Evolutionary conservation across 2,888 invertebrate species (phyloP), one percentile per base, ranked within the genome.

Genomic region (Cremastinae sp.): DNA sequence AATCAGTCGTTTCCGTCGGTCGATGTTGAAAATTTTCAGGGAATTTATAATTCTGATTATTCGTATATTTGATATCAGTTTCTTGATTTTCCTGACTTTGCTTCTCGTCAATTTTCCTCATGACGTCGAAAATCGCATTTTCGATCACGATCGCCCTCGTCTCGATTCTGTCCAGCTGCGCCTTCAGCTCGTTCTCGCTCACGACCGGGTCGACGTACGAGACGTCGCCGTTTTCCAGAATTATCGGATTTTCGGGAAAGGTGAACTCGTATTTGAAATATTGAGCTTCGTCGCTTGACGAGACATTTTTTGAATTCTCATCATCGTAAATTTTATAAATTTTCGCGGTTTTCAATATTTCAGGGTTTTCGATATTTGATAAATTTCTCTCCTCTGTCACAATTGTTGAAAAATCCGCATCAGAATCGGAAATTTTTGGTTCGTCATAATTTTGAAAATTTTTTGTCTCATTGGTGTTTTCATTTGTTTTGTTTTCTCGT

Each of bases 91-190:
- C 5, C 1, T 18, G 53, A 41, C 45, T 41, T 53, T 69, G 62
- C 2, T 56, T 47, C 0, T 8, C 12, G 8, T 47, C 64, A 35
- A 73, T 37, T 41, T 69, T 69, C 14, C 45, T 35, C 10, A 73
- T 39, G 2, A 69, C 18, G 8, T 64, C 39, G 12, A 58, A n/a
- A 1, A 73, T 14, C 1, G 64, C 53, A 8, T 58, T 73, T 9
- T 59, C 76, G 18, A 76, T 76, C 2, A 53, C 12, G 14, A 47
- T 59, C 1, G 64, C 18, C 8, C 18, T 64, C 28, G 59, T 64
- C 56, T 76, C 76, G 16, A 76, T 76, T 35, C 76, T 53, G 8
- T 73, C 28, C 37, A 73, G 47, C 4, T 69, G 76, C n/a, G 43
- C 45, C 53, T 55, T 37, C 1, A 76, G 64, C 41, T 73, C 64